phyloP scores from a whole-genome alignment of 2,797 vertebrate genomes.

The Remorina albescens region DNA sequence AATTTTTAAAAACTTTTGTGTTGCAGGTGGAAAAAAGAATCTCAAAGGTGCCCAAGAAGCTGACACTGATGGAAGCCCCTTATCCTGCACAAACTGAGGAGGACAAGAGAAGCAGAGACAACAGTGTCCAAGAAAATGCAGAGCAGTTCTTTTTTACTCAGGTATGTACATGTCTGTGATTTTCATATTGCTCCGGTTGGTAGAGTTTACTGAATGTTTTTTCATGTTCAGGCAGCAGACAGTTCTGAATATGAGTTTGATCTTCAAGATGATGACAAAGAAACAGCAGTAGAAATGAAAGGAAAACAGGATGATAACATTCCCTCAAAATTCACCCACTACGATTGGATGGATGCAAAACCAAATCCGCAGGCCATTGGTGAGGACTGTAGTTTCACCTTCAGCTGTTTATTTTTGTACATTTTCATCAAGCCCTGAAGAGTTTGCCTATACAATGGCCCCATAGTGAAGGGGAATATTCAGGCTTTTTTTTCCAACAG shows the following conservation, averaged over 20 bases:
- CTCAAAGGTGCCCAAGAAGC: slow-evolving; percentile 77
- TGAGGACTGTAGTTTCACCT: slow-evolving; percentile 62
- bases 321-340: slow-evolving; percentile 70
- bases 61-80: slow-evolving; percentile 41
- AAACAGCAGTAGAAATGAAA: slow-evolving; percentile 30
- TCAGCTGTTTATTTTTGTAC: slow-evolving; percentile 33
- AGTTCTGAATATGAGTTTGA: slow-evolving; percentile 28
- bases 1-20: neutral
- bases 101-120: neutral
- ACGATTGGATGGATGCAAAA: slow-evolving; percentile 75
- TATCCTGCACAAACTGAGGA: slow-evolving; percentile 9
- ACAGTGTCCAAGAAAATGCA: slow-evolving; percentile 47
- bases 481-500: slow-evolving; percentile 69
- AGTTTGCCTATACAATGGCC: slow-evolving; percentile 7
- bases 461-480: slow-evolving; percentile 15
- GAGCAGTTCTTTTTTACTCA: slow-evolving; percentile 89
- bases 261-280: slow-evolving; percentile 22
- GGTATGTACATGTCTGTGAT: slow-evolving; percentile 73
- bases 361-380: slow-evolving; percentile 79
- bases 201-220: neutral
- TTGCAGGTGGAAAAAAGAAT: slow-evolving; percentile 79
- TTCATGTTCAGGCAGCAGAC: slow-evolving; percentile 69
- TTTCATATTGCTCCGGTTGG: neutral
- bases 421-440: slow-evolving; percentile 36
- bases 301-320: slow-evolving; percentile 29